A percentile compares a stretch with the other conserved stretches of the same genome.
These are phyloP conservation scores for Cistogaster globosa DNA, from an alignment of 2,888 invertebrate genomes.

Conservation along the genomic window DNA sequence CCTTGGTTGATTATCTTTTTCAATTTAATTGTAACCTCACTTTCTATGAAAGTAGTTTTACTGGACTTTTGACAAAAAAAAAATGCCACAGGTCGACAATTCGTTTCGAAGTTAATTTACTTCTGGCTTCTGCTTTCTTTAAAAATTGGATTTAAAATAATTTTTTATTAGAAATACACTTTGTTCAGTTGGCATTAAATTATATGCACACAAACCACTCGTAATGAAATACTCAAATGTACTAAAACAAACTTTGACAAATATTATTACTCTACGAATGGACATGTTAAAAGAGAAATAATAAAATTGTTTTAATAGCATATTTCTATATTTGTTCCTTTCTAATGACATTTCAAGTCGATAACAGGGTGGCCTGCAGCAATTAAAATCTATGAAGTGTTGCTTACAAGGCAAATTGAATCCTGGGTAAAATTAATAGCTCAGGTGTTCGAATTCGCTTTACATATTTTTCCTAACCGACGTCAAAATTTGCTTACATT, in stretches of 20 bases:
- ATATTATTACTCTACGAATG: conserved; percentile 24
- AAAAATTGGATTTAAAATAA: conserved; percentile 21
- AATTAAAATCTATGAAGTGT: too few species aligned
- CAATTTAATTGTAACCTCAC: conserved; percentile 61
- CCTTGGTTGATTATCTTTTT: conserved; percentile 29
- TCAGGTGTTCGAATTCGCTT: too few species aligned
- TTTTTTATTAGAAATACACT: conserved; percentile 23
- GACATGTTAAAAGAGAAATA: conserved; percentile 13
- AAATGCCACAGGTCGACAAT: neutral
- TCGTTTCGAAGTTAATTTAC: neutral
- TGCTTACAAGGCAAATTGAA: too few species aligned
- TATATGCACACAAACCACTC: conserved; percentile 40
- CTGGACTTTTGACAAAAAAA: conserved; percentile 20
- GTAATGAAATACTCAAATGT: conserved; percentile 59
- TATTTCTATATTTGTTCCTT: neutral
- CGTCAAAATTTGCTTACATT: too few species aligned
- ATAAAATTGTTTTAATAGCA: neutral
- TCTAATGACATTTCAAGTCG: conserved; percentile 6
- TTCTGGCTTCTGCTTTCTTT: neutral
- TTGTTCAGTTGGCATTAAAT: conserved; percentile 13
- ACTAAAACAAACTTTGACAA: conserved; percentile 52
- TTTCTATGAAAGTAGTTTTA: conserved; percentile 44
- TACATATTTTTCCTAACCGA: too few species aligned
- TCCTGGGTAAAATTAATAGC: too few species aligned
- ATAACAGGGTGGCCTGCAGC: neutral